phyloP scores from a whole-genome alignment of 2,888 invertebrate species.

The Capitulum mitella region DNA sequence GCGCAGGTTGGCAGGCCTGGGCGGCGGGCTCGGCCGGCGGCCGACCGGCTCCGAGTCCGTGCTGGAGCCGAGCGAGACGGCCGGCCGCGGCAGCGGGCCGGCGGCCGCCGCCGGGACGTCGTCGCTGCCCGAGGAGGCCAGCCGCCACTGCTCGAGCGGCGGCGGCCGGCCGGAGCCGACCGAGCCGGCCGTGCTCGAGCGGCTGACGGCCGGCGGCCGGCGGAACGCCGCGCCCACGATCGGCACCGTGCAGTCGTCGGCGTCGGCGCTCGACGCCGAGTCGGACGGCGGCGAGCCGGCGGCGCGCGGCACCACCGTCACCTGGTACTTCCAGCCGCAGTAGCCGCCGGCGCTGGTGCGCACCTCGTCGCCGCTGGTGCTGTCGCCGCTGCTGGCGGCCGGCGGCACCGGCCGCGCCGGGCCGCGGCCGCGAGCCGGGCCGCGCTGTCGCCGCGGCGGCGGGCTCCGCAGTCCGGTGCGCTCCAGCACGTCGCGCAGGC shows the following conservation, averaged over 20 bases:
- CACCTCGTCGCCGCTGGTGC: background rate
- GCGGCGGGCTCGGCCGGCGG: conserved; percentile 14
- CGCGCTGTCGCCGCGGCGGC: conserved; percentile 1
- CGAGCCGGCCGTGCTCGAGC: background rate
- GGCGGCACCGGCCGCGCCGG: background rate
- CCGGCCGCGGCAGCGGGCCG: background rate
- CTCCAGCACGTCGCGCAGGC: conserved; percentile 16
- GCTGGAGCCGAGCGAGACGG: background rate
- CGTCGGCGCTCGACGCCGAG: background rate
- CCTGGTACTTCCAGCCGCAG: conserved; percentile 18
- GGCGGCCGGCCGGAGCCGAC: background rate
- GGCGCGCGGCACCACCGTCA: conserved; percentile 2
- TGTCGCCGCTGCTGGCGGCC: background rate
- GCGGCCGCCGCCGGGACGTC: background rate
- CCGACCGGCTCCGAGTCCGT: background rate
- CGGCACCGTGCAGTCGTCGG: conserved; percentile 11
- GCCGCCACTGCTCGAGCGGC: background rate
- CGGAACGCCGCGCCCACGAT: background rate
- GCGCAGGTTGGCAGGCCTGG: conserved; percentile 1
- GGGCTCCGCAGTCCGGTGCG: background rate
- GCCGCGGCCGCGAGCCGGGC: background rate
- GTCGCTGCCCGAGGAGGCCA: background rate
- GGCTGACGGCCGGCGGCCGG: background rate
- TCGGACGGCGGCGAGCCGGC: background rate
- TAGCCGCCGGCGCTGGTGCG: conserved; percentile 10